These are phyloP conservation scores for Macroteleia sp. DNA, from an alignment of 2,888 invertebrate genomes.

Conservation along the genomic window DNA sequence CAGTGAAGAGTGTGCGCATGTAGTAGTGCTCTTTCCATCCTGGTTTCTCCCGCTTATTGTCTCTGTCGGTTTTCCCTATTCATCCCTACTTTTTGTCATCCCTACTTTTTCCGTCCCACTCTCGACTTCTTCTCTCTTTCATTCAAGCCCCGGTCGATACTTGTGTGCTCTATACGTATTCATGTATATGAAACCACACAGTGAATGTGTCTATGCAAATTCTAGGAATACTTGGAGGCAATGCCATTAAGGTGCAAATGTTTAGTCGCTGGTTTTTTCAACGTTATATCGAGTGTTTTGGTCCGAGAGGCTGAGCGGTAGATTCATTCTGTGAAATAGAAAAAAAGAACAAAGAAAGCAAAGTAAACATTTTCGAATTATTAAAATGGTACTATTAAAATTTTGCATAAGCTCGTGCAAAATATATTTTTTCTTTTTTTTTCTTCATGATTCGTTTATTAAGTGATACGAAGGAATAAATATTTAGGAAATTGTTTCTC, in stretches of 20 bases:
- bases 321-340: background rate
- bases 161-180: constrained; percentile 55
- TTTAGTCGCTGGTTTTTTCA: constrained; percentile 23
- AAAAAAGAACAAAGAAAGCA: no score
- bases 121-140: constrained; percentile 46
- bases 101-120: constrained; percentile 47
- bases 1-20: background rate
- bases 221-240: constrained; percentile 43
- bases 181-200: constrained; percentile 52
- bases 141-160: constrained; percentile 55
- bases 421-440: no score
- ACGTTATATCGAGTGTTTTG: background rate
- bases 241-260: constrained; percentile 49
- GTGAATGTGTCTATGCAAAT: constrained; percentile 53
- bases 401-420: no score
- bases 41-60: no score
- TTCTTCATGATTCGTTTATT: no score
- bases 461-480: no score
- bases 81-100: constrained; percentile 49
- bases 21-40: constrained; percentile 8
- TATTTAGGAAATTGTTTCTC: no score
- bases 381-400: no score
- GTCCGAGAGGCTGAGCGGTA: background rate
- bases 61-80: constrained; percentile 37
- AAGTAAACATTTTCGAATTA: no score